Conservation (phyloP, 2,888 invertebrate genomes). For the Ornithoptera priamus region DNA sequence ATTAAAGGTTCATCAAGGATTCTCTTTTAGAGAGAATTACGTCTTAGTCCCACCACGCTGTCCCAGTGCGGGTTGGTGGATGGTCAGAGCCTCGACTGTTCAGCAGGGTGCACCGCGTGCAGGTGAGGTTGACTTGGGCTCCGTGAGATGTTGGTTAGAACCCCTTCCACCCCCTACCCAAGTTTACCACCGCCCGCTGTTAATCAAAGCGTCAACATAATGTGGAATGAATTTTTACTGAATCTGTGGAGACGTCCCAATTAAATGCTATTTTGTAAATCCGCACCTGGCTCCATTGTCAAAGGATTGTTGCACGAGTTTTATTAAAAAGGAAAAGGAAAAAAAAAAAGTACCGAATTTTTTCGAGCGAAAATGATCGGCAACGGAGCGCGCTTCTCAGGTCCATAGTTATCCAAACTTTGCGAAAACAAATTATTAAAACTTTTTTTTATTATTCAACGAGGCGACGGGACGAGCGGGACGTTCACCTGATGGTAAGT, state of each 20-base stretch:
- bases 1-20: too few relatives aligned
- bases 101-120: too few relatives aligned
- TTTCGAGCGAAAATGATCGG: constrained; percentile 62
- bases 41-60: too few relatives aligned
- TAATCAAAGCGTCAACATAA: not conserved
- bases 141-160: too few relatives aligned
- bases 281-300: constrained; percentile 61
- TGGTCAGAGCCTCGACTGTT: too few relatives aligned
- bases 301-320: constrained; percentile 38
- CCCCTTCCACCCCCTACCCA: not conserved
- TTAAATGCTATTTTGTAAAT: constrained; percentile 63
- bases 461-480: too few relatives aligned
- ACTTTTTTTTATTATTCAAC: too few relatives aligned
- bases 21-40: too few relatives aligned
- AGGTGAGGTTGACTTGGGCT: too few relatives aligned
- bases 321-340: constrained; percentile 29
- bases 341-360: constrained; percentile 47
- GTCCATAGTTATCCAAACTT: constrained; percentile 47
- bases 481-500: too few relatives aligned
- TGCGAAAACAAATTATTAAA: too few relatives aligned
- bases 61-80: too few relatives aligned
- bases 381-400: constrained; percentile 71
- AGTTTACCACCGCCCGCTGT: constrained; percentile 10
- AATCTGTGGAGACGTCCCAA: constrained; percentile 52
- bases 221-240: constrained; percentile 32